Conservation (phyloP, 1,140 invertebrate species). For the Choristoneura fumiferana region DNA sequence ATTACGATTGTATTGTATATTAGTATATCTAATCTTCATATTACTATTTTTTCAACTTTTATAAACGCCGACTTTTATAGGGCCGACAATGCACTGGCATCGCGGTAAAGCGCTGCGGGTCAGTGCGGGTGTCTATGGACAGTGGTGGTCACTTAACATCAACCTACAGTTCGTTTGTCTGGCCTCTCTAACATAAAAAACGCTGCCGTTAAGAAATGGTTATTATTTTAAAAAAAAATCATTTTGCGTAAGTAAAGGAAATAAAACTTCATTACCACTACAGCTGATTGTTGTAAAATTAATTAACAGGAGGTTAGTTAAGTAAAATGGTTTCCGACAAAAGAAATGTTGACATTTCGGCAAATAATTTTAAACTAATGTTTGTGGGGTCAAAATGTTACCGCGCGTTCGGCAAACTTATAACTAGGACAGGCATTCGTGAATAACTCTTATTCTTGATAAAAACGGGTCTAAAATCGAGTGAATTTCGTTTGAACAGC, state of each 20-base stretch:
- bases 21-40: too few relatives aligned
- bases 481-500: neutral
- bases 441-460: slow-evolving; percentile 13
- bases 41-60: too few relatives aligned
- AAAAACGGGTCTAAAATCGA: slow-evolving; percentile 16
- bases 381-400: slow-evolving; percentile 43
- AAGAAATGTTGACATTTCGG: slow-evolving; percentile 49
- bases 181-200: too few relatives aligned
- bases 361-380: slow-evolving; percentile 57
- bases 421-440: neutral
- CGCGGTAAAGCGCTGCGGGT: too few relatives aligned
- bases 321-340: slow-evolving; percentile 29
- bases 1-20: too few relatives aligned
- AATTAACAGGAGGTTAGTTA: slow-evolving; percentile 29
- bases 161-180: too few relatives aligned
- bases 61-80: too few relatives aligned
- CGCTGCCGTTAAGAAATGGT: too few relatives aligned
- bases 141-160: too few relatives aligned
- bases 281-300: slow-evolving; percentile 23
- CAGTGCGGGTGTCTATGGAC: too few relatives aligned
- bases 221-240: too few relatives aligned
- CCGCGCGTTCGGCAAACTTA: slow-evolving; percentile 15
- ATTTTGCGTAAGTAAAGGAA: neutral
- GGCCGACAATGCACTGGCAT: too few relatives aligned
- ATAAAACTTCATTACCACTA: neutral